Percentiles rank a stretch among this genome's conserved stretches.
Conservation (phyloP, 2,888 invertebrate species). For the Seira musarum region DNA sequence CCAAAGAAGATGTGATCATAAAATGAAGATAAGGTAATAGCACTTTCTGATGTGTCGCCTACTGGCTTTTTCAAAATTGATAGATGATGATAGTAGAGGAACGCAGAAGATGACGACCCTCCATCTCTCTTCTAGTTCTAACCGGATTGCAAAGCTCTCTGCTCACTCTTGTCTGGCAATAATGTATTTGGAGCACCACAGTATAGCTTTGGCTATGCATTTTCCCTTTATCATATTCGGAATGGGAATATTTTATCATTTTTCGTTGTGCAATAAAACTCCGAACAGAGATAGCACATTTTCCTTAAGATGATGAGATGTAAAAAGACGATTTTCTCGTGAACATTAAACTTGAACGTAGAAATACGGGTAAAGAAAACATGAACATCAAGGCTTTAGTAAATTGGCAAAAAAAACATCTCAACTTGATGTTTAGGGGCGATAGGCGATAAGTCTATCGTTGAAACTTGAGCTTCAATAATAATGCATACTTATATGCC, state of each 20-base stretch:
- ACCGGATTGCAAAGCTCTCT: background rate
- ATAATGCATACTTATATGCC: too few relatives aligned
- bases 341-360: too few relatives aligned
- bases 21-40: slow-evolving; percentile 15
- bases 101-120: background rate
- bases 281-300: too few relatives aligned
- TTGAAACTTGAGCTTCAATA: too few relatives aligned
- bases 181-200: background rate
- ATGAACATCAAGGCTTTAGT: too few relatives aligned
- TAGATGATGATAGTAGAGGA: slow-evolving; percentile 1
- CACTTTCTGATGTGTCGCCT: slow-evolving; percentile 5
- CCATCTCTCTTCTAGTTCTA: background rate
- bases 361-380: too few relatives aligned
- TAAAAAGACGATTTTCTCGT: too few relatives aligned
- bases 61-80: slow-evolving; percentile 12
- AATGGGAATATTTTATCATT: background rate
- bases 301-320: too few relatives aligned
- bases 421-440: too few relatives aligned
- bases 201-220: background rate
- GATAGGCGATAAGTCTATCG: too few relatives aligned
- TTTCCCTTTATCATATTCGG: background rate
- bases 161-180: background rate
- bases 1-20: too few relatives aligned
- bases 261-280: slow-evolving; percentile 12
- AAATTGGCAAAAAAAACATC: too few relatives aligned